Evolutionary conservation across 1,140 invertebrate genomes (phyloP).

Genomic region (Cyphomyrmex costatus): DNA sequence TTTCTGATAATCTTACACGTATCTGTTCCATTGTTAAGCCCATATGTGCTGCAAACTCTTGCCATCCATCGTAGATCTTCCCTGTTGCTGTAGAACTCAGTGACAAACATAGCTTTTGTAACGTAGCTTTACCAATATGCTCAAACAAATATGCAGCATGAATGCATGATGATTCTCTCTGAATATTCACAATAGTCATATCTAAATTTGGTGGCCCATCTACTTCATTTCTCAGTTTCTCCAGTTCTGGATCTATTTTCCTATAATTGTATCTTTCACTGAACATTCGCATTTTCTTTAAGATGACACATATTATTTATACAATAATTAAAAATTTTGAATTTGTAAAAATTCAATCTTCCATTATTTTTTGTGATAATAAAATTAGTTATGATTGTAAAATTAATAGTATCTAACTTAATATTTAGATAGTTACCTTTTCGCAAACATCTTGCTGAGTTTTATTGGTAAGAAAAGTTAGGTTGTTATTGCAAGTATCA

Average conservation of each 20-base stretch:
- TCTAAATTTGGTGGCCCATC: conserved; percentile 77
- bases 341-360: background rate
- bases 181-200: conserved; percentile 67
- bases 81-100: conserved; percentile 79
- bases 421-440: conserved; percentile 39
- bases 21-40: conserved; percentile 79
- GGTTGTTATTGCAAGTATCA: background rate
- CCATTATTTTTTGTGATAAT: background rate
- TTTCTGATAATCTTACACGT: conserved; percentile 70
- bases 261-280: conserved; percentile 63
- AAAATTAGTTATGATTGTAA: background rate
- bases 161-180: conserved; percentile 69
- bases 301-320: background rate
- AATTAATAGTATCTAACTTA: background rate
- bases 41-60: conserved; percentile 79
- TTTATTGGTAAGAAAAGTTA: background rate
- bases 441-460: conserved; percentile 61
- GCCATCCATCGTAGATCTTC: conserved; percentile 79
- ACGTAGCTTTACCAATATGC: conserved; percentile 71
- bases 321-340: background rate
- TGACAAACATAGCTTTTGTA: conserved; percentile 78
- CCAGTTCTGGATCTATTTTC: conserved; percentile 76
- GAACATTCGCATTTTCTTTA: background rate
- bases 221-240: conserved; percentile 78
- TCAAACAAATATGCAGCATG: conserved; percentile 80